Evolutionary conservation across 1,140 invertebrate species (phyloP).

Genomic region (Eurosta solidaginis): DNA sequence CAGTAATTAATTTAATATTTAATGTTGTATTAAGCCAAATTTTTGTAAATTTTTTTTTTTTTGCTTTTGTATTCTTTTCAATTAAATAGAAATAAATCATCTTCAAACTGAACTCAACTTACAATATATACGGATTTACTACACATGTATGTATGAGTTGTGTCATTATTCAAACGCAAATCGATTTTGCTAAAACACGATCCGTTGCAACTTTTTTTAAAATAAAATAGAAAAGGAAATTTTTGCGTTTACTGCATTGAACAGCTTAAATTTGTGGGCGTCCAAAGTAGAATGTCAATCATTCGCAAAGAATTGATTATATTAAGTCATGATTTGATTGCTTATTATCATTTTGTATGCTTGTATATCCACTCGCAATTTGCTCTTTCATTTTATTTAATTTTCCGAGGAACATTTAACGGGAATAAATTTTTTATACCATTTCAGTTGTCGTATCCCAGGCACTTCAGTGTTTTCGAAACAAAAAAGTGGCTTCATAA

Average conservation of each 20-base stretch:
- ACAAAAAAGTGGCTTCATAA: constrained; percentile 15
- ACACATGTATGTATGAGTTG: background rate
- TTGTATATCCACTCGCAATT: background rate
- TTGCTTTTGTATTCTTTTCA: no score
- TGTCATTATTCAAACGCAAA: no score
- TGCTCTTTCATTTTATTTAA: background rate
- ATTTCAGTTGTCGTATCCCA: background rate
- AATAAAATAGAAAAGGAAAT: constrained; percentile 12
- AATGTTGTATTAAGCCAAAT: background rate
- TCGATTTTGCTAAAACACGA: background rate
- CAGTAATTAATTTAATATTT: background rate
- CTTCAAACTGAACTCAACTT: no score
- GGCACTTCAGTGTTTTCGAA: constrained; percentile 25
- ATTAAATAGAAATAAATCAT: no score
- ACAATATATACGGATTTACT: no score
- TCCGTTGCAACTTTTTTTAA: constrained; percentile 18
- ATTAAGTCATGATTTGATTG: no score
- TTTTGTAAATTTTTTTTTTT: background rate
- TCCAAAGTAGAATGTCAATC: constrained; percentile 10
- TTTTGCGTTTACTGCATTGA: background rate
- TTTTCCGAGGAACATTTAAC: background rate
- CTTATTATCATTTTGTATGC: background rate
- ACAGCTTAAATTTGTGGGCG: background rate
- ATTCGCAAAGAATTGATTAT: background rate
- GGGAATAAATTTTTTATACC: background rate